These are phyloP conservation scores for Ceryle rudis DNA, from an alignment of 2,797 vertebrate genomes.

Conservation along the genomic window DNA sequence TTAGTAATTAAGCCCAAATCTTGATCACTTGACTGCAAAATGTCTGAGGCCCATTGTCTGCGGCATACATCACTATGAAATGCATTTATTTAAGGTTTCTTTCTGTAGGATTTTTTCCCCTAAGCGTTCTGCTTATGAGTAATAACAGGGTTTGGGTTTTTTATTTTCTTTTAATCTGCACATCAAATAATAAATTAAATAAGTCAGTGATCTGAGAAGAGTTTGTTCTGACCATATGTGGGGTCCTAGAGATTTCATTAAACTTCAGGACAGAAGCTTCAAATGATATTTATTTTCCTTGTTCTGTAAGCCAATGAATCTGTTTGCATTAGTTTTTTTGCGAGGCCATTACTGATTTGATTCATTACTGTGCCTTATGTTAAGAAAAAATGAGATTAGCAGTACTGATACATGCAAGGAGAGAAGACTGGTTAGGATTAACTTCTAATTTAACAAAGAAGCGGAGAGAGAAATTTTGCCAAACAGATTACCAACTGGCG, in stretches of 20 bases:
- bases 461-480: background rate
- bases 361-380: background rate
- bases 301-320: background rate
- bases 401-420: background rate
- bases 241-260: background rate
- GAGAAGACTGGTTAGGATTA: background rate
- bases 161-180: background rate
- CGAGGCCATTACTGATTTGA: background rate
- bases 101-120: background rate
- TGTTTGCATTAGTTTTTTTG: background rate
- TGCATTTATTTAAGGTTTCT: background rate
- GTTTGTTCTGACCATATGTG: background rate
- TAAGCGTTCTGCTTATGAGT: background rate
- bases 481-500: background rate
- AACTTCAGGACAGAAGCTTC: background rate
- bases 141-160: background rate
- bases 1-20: background rate
- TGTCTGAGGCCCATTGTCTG: background rate
- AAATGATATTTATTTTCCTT: background rate
- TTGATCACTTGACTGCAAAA: background rate
- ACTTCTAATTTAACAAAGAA: conserved; percentile 39
- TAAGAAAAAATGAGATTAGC: background rate
- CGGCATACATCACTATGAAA: background rate
- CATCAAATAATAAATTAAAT: background rate
- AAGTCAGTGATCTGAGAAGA: background rate